These are phyloP conservation scores for Brachyalestes nurse DNA, from an alignment of 2,797 vertebrate species.

Conservation along the genomic window DNA sequence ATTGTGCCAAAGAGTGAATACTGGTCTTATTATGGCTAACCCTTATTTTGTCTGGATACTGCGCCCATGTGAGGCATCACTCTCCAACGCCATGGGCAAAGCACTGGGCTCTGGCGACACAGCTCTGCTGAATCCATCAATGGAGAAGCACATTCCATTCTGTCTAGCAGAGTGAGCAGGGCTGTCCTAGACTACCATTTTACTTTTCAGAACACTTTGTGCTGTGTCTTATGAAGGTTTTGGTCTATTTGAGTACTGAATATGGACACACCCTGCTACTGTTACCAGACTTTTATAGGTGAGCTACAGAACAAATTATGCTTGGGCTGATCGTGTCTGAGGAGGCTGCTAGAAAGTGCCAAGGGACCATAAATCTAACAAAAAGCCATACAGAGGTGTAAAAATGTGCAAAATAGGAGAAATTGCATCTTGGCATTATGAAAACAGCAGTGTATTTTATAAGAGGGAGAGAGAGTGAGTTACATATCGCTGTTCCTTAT, in stretches of 20 bases:
- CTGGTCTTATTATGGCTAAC: slow-evolving; percentile 56
- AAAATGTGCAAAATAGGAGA: not conserved
- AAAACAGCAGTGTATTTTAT: not conserved
- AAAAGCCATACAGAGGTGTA: slow-evolving; percentile 2
- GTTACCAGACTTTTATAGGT: not conserved
- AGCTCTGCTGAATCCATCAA: slow-evolving; percentile 69
- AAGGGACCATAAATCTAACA: slow-evolving; percentile 8
- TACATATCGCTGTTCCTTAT: not conserved
- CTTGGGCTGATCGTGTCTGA: not conserved
- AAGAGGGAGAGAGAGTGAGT: not conserved
- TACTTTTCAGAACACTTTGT: slow-evolving; percentile 34
- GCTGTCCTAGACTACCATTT: slow-evolving; percentile 63
- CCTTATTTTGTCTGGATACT: slow-evolving; percentile 64
- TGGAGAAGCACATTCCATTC: slow-evolving; percentile 68
- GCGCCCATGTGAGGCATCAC: slow-evolving; percentile 5
- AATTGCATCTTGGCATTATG: not conserved
- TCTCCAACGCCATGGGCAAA: slow-evolving; percentile 8
- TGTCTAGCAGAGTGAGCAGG: slow-evolving; percentile 61
- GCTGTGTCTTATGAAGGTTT: not conserved
- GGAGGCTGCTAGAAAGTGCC: slow-evolving; percentile 6
- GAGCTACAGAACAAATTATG: not conserved
- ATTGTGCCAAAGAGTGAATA: slow-evolving; percentile 27
- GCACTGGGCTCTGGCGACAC: slow-evolving; percentile 32
- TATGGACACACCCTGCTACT: slow-evolving; percentile 11
- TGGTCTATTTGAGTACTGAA: not conserved